Base-by-base conservation (phyloP, 2,113 vertebrate species). In the Calypte anna region DNA sequence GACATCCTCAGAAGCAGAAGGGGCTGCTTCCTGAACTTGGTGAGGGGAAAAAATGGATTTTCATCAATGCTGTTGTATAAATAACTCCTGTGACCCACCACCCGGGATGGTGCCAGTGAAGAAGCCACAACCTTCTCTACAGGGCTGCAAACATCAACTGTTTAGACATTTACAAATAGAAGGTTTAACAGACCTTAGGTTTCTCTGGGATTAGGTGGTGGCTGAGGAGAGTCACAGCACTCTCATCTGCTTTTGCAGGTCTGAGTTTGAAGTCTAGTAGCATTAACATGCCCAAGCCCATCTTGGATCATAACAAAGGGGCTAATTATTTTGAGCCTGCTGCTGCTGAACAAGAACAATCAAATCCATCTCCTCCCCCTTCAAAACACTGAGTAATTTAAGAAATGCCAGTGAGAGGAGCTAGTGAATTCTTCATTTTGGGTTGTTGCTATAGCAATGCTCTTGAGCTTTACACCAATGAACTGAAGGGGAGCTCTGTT, bases 371-470 rank as follows among this genome's bases (percentile, higher is more conserved):
- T 90, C 19, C 36, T 90, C 62, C 21, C 19, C 30, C 46, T 90
- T 51, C n/a, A 68, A 66, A 90, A 87, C 40, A 91, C 14, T 2
- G 3, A 80, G 91, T 59, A 82, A 93, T 82, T 77, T 66, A 58
- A 66, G 59, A 88, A n/a, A 69, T 74, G 28, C 21, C 77, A 59
- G 61, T 72, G 51, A 55, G 75, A 87, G 31, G 51, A 80, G 88
- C 30, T 7, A 91, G 27, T 46, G 36, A 91, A 90, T 82, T 77
- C 75, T 88, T 93, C 46, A 70, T 90, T 91, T 90, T 2, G 0
- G 16, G 9, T 74, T 92, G 89, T 95, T 96, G 88, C 79, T 82
- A 86, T 91, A 96, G 88, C 85, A 94, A 77, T 62, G 4, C 20
- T 31, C 22, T 90, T 27, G 33, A 43, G 27, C 43, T 62, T 88